Evolutionary conservation across 2,888 invertebrate genomes (phyloP).

Genomic region (Idaea biselata): DNA sequence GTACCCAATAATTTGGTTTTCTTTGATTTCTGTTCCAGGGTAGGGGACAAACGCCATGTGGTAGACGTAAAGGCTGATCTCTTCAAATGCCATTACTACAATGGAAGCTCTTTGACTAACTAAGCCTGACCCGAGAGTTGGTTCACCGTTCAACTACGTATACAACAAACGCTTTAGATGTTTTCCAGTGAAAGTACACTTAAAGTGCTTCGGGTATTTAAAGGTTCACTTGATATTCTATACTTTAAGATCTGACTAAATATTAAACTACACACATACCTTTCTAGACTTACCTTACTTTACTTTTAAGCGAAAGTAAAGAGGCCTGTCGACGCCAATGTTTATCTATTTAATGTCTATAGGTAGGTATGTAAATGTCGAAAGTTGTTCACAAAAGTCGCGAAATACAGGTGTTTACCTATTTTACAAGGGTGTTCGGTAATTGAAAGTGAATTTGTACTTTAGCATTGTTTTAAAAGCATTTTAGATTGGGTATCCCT

Average conservation of each 20-base stretch:
- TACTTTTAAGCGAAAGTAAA: constrained; percentile 26
- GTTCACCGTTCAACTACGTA: constrained; percentile 18
- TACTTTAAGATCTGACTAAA: constrained; percentile 11
- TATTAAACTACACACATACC: background rate
- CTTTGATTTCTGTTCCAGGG: background rate
- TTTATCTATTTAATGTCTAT: constrained; percentile 19
- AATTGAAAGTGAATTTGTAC: background rate
- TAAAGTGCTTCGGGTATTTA: constrained; percentile 14
- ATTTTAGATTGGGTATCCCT: background rate
- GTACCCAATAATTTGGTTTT: background rate
- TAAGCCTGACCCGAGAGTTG: constrained; percentile 26
- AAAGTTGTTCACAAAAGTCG: constrained; percentile 21
- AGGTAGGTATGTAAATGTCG: constrained; percentile 25
- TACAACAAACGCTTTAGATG: constrained; percentile 22
- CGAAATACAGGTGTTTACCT: constrained; percentile 8
- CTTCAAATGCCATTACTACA: constrained; percentile 23
- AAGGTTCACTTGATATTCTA: constrained; percentile 25
- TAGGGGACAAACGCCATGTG: constrained; percentile 19
- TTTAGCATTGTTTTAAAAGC: background rate
- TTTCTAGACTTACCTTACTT: constrained; percentile 11
- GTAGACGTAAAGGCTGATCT: constrained; percentile 22
- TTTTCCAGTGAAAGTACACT: constrained; percentile 16
- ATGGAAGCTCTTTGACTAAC: constrained; percentile 24
- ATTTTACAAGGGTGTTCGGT: background rate
- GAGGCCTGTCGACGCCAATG: constrained; percentile 26